phyloP scores from a whole-genome alignment of 2,888 invertebrate genomes.

The Diaperis boleti region DNA sequence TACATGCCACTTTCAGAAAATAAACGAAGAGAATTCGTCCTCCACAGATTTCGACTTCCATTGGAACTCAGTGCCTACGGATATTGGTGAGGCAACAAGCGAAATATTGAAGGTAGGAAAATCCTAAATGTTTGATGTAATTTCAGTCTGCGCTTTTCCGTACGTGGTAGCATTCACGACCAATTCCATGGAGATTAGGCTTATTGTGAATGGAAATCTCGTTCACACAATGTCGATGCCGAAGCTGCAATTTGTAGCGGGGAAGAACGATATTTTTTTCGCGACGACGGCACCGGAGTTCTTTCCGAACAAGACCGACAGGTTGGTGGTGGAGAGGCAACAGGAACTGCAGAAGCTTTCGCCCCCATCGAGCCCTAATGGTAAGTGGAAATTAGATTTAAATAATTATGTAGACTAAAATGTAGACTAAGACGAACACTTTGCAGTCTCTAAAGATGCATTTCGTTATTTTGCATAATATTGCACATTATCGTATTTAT shows the following conservation, averaged over 20 bases:
- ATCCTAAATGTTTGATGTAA: slow-evolving; percentile 29
- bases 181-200: slow-evolving; percentile 88
- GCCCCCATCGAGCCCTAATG: slow-evolving; percentile 71
- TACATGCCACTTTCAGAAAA: slow-evolving; percentile 89
- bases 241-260: slow-evolving; percentile 80
- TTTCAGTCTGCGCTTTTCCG: slow-evolving; percentile 89
- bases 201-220: slow-evolving; percentile 90
- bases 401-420: too few species aligned
- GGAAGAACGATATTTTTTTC: slow-evolving; percentile 79
- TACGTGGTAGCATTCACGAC: slow-evolving; percentile 91
- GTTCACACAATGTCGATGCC: slow-evolving; percentile 92
- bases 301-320: slow-evolving; percentile 70
- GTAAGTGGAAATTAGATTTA: too few species aligned
- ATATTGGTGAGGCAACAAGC: slow-evolving; percentile 72
- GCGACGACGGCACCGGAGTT: slow-evolving; percentile 79
- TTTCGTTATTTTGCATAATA: too few species aligned
- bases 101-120: background rate
- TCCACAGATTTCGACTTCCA: slow-evolving; percentile 85
- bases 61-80: slow-evolving; percentile 90
- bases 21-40: slow-evolving; percentile 72
- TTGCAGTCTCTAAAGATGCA: too few species aligned
- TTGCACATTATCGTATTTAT: too few species aligned
- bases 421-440: too few species aligned
- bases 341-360: slow-evolving; percentile 64
- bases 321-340: slow-evolving; percentile 68